phyloP scores from a whole-genome alignment of 2,888 invertebrate genomes.

The Nycteola revayana region DNA sequence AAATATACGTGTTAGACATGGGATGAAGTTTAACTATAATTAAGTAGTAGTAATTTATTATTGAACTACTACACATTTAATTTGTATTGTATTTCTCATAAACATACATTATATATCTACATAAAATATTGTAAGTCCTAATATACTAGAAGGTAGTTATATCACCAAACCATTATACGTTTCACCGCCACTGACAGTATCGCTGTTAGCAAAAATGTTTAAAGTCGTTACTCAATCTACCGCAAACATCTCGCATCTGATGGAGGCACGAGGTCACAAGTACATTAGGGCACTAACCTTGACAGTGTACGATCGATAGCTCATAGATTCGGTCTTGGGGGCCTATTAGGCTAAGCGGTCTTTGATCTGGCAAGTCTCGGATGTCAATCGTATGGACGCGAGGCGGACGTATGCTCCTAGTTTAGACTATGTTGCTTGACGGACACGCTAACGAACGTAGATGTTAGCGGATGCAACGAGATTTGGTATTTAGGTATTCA shows the following conservation, averaged over 20 bases:
- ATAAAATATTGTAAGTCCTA: no score
- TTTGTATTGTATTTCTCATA: no score
- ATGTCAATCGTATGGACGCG: conserved; percentile 40
- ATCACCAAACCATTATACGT: no score
- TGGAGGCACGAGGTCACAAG: conserved; percentile 36
- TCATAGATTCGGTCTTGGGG: conserved; percentile 35
- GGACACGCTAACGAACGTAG: conserved; percentile 56
- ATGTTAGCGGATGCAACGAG: conserved; percentile 47
- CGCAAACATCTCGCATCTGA: no score
- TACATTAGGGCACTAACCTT: conserved; percentile 47
- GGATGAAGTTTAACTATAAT: no score
- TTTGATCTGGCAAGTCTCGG: conserved; percentile 49
- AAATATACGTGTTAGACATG: no score
- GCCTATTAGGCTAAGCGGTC: conserved; percentile 58
- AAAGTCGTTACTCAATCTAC: no score
- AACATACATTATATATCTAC: no score
- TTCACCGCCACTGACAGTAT: background rate
- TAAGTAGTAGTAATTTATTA: no score
- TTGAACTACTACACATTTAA: no score
- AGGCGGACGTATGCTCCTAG: conserved; percentile 41
- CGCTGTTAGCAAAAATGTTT: background rate
- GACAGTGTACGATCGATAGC: conserved; percentile 50
- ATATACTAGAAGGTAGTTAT: no score
- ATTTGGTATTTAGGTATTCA: conserved; percentile 35
- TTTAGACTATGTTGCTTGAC: conserved; percentile 49